Evolutionary conservation across 2,797 vertebrate species (phyloP).

Genomic region (Tauraco hartlaubi): DNA sequence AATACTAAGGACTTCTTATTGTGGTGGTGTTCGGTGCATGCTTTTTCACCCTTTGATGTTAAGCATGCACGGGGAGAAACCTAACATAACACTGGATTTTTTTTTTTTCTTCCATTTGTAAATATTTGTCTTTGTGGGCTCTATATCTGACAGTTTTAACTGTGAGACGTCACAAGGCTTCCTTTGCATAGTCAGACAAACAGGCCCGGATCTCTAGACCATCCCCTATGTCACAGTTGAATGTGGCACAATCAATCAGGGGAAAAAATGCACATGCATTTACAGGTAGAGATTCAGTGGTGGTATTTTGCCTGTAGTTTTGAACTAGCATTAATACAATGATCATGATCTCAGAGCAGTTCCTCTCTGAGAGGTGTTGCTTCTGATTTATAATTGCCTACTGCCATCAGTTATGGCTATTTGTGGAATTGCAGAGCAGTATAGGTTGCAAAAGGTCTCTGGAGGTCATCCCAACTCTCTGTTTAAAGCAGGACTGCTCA

Average conservation of each 20-base stretch:
- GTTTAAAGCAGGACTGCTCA: neutral
- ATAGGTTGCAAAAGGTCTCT: neutral
- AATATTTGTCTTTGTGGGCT: neutral
- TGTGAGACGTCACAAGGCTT: neutral
- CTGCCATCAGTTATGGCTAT: neutral
- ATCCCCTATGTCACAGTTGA: neutral
- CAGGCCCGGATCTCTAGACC: neutral
- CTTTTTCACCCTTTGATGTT: neutral
- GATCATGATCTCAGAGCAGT: neutral
- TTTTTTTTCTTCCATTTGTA: neutral
- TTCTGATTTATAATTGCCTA: neutral
- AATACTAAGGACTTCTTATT: neutral
- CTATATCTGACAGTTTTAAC: neutral
- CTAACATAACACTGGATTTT: neutral
- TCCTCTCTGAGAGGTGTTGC: neutral
- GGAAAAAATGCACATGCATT: accelerated
- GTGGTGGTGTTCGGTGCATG: neutral
- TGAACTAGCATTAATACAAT: neutral
- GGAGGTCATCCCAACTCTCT: neutral
- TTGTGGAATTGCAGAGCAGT: neutral
- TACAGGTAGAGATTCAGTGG: neutral
- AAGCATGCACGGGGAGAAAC: neutral
- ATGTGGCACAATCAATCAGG: neutral
- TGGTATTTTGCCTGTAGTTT: neutral
- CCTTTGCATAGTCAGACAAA: neutral